Evolutionary conservation across 2,113 vertebrate genomes (phyloP), one percentile per base, ranked within the genome.

Genomic region (Pluvianellus socialis): DNA sequence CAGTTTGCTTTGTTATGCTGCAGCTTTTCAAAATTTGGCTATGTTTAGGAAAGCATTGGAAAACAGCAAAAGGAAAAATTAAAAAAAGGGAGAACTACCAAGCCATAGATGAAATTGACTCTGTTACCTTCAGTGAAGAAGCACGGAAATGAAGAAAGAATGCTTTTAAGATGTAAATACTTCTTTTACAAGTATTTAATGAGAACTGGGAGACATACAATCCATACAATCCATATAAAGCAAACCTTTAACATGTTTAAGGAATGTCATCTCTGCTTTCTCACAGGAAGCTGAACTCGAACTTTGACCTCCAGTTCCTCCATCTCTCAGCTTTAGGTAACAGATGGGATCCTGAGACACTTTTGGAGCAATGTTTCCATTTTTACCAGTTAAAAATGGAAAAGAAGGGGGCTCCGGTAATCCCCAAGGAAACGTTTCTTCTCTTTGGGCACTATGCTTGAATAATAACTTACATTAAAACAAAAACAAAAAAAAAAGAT

Each of bases 241-340:
- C 22, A 92, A 80, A 81, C 11, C 22, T 91, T 58, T 74, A 74
- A 59, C 8, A 16, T 88, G 6, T 30, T 94, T 67, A 30, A 82
- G 77, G 61, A 91, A 81, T 79, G 73, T 91, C 6, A 0, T 4
- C 40, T 85, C 65, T 66, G 50, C 56, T 94, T 92, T 92, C 89
- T 95, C 94, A 92, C 72, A 94, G 88, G 83, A 89, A 86, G 45
- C 88, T 77, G 72, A 74, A 47, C 52, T 87, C 65, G n/a, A 67
- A 87, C 68, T 81, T 63, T 79, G 89, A 95, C 86, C 91, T 95
- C 28, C 13, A 5, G 11, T 76, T 94, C 65, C 22, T 92, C 56
- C 76, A 55, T 89, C 76, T 92, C 63, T 85, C 79, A 86, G 65
- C 76, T 74, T 73, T 83, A 80, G 89, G 91, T 91, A 81, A 84